Evolutionary conservation across 92 coral and sea anemone genomes (phyloP).

Genomic region (Isaurus tuberculatus): DNA sequence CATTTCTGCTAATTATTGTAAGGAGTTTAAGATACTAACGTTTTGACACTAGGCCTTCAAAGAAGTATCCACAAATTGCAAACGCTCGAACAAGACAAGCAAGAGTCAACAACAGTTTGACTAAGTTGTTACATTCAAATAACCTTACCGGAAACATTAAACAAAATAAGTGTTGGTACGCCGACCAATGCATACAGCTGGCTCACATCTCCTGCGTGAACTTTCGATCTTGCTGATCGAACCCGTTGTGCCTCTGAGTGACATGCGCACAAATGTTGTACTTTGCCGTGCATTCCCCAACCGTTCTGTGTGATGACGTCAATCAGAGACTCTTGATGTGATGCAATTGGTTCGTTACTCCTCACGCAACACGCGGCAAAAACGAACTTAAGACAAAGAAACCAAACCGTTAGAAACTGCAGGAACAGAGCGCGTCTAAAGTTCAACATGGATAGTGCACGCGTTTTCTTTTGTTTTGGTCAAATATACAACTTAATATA

Average conservation of each 20-base stretch:
- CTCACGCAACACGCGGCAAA: constrained; percentile 87
- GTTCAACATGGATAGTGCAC: too few relatives aligned
- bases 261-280: constrained; percentile 89
- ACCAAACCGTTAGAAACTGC: neutral
- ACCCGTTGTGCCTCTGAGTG: constrained; percentile 71
- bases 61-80: too few relatives aligned
- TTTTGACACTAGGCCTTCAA: too few relatives aligned
- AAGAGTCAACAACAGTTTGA: too few relatives aligned
- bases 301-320: constrained; percentile 59
- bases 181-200: constrained; percentile 88
- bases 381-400: constrained; percentile 45
- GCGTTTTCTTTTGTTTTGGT: too few relatives aligned
- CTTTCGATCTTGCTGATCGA: constrained; percentile 58
- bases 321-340: constrained; percentile 74
- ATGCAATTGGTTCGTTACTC: constrained; percentile 72
- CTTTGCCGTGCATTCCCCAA: constrained; percentile 59
- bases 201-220: constrained; percentile 62
- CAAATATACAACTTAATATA: too few relatives aligned
- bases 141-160: constrained; percentile 74
- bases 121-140: neutral
- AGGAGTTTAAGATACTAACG: too few relatives aligned
- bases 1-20: too few relatives aligned
- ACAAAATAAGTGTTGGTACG: constrained; percentile 84
- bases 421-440: too few relatives aligned
- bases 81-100: too few relatives aligned